Base-by-base conservation (phyloP, 2,888 invertebrate species). In the Girardia tigrina region DNA sequence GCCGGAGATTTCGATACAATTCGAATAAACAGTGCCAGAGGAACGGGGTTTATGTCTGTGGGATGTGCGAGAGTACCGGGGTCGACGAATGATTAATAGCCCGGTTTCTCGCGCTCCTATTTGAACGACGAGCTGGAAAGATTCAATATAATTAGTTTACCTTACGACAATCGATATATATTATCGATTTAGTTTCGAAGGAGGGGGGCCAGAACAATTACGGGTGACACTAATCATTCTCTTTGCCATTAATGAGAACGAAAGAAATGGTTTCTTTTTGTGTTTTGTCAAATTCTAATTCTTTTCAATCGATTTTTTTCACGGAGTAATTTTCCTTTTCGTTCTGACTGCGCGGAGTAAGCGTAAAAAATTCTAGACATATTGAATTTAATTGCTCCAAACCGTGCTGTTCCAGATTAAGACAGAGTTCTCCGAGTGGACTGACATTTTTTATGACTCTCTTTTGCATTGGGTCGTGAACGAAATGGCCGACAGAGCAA, bases 11-110 rank as follows among this genome's bases (percentile, higher is more conserved):
- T 56, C 56, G 56, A 56, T 56, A 56, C 56, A 56, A 56, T 56
- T 56, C 56, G 56, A 56, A 56, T 56, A 56, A 56, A 56, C 56
- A 56, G 56, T 56, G 56, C 56, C n/a, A 56, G 56, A n/a, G n/a
- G n/a, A 23, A 56, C 56, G 20, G n/a, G 23, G n/a, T 56, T 56
- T 56, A 56, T 56, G 56, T 56, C 56, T 23, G 23, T 4, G n/a
- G n/a, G 8, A 56, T 56, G 56, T 56, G n/a, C 4, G 56, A 23
- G 36, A 36, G 23, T n/a, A 56, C 56, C 56, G 8, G 36, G 16
- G 23, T 8, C 23, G 4, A 12, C 2, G 4, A 56, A 56, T 56
- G n/a, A 16, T 56, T 36, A 36, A 36, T 36, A 36, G 36, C 56
- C 56, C 56, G n/a, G 56, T 23, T 20, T 56, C 56, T 56, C 23